Percentiles rank a stretch among this genome's conserved stretches.
These are phyloP conservation scores for Zaprionus tsacasi DNA, from an alignment of 1,140 invertebrate genomes.

Conservation along the genomic window DNA sequence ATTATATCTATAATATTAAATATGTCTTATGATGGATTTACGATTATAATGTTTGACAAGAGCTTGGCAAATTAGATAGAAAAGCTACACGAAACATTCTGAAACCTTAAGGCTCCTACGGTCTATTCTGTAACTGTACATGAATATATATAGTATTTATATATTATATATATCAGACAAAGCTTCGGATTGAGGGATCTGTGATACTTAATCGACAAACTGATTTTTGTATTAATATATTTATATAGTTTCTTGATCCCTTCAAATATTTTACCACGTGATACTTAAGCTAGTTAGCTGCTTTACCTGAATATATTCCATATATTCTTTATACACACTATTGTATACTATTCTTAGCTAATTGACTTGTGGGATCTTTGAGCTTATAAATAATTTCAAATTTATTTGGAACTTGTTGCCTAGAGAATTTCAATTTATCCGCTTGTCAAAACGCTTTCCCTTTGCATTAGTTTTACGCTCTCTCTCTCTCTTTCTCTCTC, in stretches of 20 bases:
- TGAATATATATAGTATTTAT: too few species aligned
- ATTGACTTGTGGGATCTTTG: not conserved
- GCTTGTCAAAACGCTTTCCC: not conserved
- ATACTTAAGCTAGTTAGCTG: not conserved
- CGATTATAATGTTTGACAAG: not conserved
- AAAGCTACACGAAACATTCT: too few species aligned
- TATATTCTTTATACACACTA: not conserved
- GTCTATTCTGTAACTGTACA: too few species aligned
- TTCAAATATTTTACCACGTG: not conserved
- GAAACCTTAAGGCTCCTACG: too few species aligned
- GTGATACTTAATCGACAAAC: not conserved
- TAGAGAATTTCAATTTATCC: not conserved
- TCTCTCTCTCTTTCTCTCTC: too few species aligned
- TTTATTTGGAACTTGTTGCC: not conserved
- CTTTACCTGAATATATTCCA: not conserved
- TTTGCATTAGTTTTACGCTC: too few species aligned
- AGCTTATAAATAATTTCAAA: slow-evolving; percentile 5
- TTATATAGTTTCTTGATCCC: not conserved
- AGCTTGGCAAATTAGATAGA: not conserved
- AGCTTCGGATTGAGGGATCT: too few species aligned
- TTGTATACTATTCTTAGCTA: not conserved
- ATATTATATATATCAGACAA: too few species aligned
- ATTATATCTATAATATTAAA: not conserved
- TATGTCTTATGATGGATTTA: not conserved
- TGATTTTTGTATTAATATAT: not conserved